Evolutionary conservation across 2,113 vertebrate genomes (phyloP), one percentile per base, ranked within the genome.

Genomic region (Orycteropus afer): DNA sequence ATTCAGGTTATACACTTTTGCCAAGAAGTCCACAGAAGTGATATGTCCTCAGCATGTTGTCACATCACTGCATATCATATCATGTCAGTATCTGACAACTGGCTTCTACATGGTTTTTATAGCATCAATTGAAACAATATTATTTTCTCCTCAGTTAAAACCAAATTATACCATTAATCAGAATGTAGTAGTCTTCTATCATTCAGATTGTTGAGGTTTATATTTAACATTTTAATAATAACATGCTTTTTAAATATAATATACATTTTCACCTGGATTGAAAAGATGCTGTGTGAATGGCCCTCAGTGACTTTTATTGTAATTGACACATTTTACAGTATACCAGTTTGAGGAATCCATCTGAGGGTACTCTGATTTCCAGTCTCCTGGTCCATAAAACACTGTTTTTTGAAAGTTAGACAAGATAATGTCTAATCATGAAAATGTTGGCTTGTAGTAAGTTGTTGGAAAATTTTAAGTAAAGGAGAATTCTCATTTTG

Each of bases 191-290:
- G 59, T n/a, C 37, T 69, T 67, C 15, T 80, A 11, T 69, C 5
- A 71, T 88, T 90, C n/a, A 80, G 27, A 40, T 86, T 51, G n/a
- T 9, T 81, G 32, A 73, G 32, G 34, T 67, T 83, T 32, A 80
- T 81, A 27, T 49, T 85, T 89, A 53, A 27, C 81, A 90, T 90
- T 92, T 89, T 88, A 77, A n/a, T 74, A 49, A 88, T 93, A 86
- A 79, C 61, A 29, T 40, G 3, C 14, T 76, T 88, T 94, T 78
- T 77, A 86, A 88, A 27, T 82, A 29, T 40, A 89, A 65, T 59
- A 14, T 37, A 23, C 2, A 86, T 76, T 84, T 92, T 61, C 14
- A 83, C 12, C 18, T 40, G n/a, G 5, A 80, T 79, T 86, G 15
- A 71, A 79, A 71, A 77, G 42, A 67, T 63, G 73, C 32, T 51